These are phyloP conservation scores for Mus pahari DNA, from an alignment of 2,113 vertebrate species.

Conservation along the genomic window DNA sequence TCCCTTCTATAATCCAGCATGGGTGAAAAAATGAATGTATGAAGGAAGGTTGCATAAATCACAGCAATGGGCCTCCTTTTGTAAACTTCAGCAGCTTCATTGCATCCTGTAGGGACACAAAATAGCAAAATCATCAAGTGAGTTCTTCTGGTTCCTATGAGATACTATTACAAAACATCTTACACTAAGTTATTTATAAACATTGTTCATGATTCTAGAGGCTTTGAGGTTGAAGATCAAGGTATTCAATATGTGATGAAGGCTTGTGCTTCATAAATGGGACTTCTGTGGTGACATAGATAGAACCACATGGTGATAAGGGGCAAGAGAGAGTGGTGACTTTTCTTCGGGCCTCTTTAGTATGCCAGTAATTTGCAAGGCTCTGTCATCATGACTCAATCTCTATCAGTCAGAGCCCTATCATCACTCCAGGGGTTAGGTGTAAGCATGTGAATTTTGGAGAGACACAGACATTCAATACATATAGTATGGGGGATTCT, in stretches of 20 bases:
- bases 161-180: not conserved
- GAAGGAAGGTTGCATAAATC: not conserved
- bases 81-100: not conserved
- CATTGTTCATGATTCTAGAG: not conserved
- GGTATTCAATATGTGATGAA: not conserved
- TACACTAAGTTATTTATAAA: not conserved
- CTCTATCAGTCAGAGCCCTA: too few relatives aligned
- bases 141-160: not conserved
- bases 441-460: not conserved
- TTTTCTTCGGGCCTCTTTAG: not conserved
- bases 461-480: not conserved
- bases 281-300: not conserved
- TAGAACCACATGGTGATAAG: not conserved
- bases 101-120: not conserved
- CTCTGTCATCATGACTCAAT: not conserved
- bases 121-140: not conserved
- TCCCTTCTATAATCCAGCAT: not conserved
- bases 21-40: not conserved
- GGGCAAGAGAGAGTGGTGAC: not conserved
- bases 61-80: not conserved
- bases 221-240: not conserved
- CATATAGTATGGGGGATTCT: not conserved
- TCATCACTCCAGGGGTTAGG: not conserved
- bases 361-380: not conserved
- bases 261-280: not conserved